phyloP scores from a whole-genome alignment of 2,888 invertebrate genomes.

The Trissoscelio sp. region DNA sequence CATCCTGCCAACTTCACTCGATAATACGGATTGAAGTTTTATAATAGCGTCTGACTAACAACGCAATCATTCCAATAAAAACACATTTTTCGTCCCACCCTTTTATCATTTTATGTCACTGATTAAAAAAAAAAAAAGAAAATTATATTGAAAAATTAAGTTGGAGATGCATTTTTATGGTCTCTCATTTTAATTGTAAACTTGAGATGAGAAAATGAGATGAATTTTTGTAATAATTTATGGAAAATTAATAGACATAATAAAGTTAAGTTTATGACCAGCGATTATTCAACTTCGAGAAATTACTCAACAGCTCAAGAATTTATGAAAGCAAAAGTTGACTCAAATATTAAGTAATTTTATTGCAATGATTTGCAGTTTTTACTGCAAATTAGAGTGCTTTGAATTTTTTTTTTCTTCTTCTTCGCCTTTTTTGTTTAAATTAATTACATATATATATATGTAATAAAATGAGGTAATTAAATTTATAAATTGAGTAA shows the following conservation, averaged over 20 bases:
- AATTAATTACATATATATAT: too few species aligned
- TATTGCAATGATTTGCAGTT: constrained; percentile 17
- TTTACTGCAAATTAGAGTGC: too few species aligned
- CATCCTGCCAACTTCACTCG: constrained; percentile 32
- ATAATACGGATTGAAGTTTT: constrained; percentile 25
- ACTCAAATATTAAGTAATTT: constrained; percentile 31
- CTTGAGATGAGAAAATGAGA: too few species aligned
- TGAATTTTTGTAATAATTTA: not conserved
- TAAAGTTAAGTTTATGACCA: constrained; percentile 15
- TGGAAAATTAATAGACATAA: not conserved
- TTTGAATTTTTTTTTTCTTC: not conserved
- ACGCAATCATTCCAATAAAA: constrained; percentile 19
- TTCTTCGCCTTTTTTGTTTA: too few species aligned
- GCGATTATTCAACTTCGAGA: constrained; percentile 18
- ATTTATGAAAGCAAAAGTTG: constrained; percentile 33
- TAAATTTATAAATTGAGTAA: too few species aligned
- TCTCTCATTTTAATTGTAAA: too few species aligned
- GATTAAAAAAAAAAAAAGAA: too few species aligned
- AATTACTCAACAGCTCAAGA: constrained; percentile 18
- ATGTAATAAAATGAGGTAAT: too few species aligned
- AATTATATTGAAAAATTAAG: too few species aligned
- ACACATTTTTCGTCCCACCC: not conserved
- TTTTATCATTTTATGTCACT: too few species aligned
- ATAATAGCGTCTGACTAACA: constrained; percentile 17
- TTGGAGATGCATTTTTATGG: too few species aligned